Evolutionary conservation across 2,888 invertebrate genomes (phyloP).

Genomic region (Drosophila lacicola): DNA sequence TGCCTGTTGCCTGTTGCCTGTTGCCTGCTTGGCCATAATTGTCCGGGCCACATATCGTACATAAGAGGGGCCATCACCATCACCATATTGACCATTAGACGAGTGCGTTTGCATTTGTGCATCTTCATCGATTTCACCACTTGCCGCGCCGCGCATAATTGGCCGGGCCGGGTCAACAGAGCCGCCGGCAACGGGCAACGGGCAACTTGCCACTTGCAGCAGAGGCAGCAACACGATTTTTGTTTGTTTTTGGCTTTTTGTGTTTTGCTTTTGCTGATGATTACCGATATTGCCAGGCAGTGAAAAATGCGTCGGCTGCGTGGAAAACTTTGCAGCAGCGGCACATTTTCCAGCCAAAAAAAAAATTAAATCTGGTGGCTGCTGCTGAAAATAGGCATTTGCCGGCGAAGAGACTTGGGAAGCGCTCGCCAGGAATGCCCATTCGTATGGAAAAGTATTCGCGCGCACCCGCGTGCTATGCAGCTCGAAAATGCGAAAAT

Average conservation of each 20-base stretch:
- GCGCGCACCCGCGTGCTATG: slow-evolving; percentile 48
- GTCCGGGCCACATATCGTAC: slow-evolving; percentile 75
- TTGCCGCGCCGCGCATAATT: slow-evolving; percentile 78
- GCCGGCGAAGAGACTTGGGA: slow-evolving; percentile 8
- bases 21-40: slow-evolving; percentile 72
- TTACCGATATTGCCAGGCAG: slow-evolving; percentile 74
- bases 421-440: slow-evolving; percentile 43
- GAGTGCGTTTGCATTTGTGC: slow-evolving; percentile 80
- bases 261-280: slow-evolving; percentile 58
- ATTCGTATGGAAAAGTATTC: slow-evolving; percentile 42
- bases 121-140: slow-evolving; percentile 81
- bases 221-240: slow-evolving; percentile 61
- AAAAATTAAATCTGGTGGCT: slow-evolving; percentile 50
- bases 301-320: slow-evolving; percentile 78
- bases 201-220: slow-evolving; percentile 30
- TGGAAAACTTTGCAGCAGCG: slow-evolving; percentile 61
- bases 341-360: slow-evolving; percentile 55
- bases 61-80: slow-evolving; percentile 59
- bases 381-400: slow-evolving; percentile 42
- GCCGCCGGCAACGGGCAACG: slow-evolving; percentile 40
- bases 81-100: slow-evolving; percentile 81
- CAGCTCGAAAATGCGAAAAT: slow-evolving; percentile 26
- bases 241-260: slow-evolving; percentile 6
- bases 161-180: slow-evolving; percentile 71
- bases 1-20: slow-evolving; percentile 30